Base-by-base conservation (phyloP, 2,797 vertebrate genomes). In the Lateolabrax maculatus region DNA sequence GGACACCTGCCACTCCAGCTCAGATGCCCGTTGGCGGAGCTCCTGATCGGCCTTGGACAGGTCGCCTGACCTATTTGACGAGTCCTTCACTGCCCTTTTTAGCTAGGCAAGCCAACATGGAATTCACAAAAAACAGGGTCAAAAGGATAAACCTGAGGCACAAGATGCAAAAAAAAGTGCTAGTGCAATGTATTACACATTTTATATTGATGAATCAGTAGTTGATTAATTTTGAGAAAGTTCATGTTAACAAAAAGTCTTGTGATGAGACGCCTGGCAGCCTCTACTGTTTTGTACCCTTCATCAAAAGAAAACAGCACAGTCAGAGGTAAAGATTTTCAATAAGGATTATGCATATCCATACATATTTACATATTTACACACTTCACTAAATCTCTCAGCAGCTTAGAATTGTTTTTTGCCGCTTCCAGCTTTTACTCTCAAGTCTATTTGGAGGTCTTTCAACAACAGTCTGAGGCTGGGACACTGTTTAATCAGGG, bases 31-130 rank as follows among this genome's bases (percentile, higher is more conserved):
- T 57, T 88, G 88, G 25, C 36, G 79, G 49, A 96, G 90, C 66
- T 94, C 90, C 61, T 75, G 84, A 85, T 95, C 95, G 71, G 86
- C 77, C 36, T 44, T 56, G 29, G 93, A 93, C 46, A 94, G 84
- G 62, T 95, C 93, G 36, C 85, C 82, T 21, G 92, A 87, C 65
- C 91, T 88, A 37, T 48, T 73, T 44, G 83, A 93, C 31, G 85
- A 90, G 61, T 91, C 89, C 9, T 94, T 86, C 5, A 93, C 81
- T 29, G 90, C 87, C 85, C 92, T 94, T 87, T 94, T 95, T 66
- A 95, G 51, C 94, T 96, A 3, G 0, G n/a, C 9, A 57, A 56
- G 31, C 10, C 53, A 37, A 57, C 16, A 21, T 29, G 9, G 12
- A 21, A 67, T 53, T 60, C 21, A 9, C 7, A 39, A 51, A 23